These are phyloP conservation scores for Rhynchomys soricoides DNA, from an alignment of 2,113 vertebrate genomes.

Conservation along the genomic window DNA sequence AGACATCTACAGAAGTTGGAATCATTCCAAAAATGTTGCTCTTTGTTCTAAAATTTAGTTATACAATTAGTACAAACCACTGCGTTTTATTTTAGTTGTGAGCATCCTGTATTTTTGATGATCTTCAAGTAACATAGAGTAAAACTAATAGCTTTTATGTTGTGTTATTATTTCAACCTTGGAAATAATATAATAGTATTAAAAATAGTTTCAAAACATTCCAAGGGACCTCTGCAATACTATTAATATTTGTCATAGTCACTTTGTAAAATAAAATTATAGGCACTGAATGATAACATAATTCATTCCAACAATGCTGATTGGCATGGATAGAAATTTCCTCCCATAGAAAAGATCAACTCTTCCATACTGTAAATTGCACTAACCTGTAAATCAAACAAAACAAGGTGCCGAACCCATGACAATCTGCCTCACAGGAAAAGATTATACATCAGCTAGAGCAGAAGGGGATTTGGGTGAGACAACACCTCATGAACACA, in stretches of 20 bases:
- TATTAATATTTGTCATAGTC: not conserved
- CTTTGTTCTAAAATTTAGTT: not conserved
- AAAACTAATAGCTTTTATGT: not conserved
- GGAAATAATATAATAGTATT: not conserved
- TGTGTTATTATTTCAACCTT: not conserved
- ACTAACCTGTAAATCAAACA: constrained; percentile 71
- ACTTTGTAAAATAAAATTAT: constrained; percentile 26
- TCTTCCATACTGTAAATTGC: not conserved
- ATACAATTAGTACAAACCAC: not conserved
- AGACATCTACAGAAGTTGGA: not conserved
- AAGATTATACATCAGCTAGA: constrained; percentile 63
- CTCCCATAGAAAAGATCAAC: constrained; percentile 22
- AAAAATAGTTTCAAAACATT: not conserved
- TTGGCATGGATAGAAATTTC: not conserved
- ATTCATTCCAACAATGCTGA: not conserved
- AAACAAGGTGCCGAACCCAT: constrained; percentile 65
- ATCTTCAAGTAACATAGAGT: not conserved
- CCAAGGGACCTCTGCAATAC: not conserved
- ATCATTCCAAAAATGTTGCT: not conserved
- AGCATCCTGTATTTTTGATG: not conserved
- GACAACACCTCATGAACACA: constrained; percentile 68
- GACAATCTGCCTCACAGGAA: constrained; percentile 42
- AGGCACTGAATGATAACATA: not conserved
- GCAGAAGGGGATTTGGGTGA: constrained; percentile 61
- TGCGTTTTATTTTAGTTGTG: not conserved